A percentile compares a stretch with the other conserved stretches of the same genome.
These are phyloP conservation scores for Mustela nigripes DNA, from an alignment of 2,113 vertebrate species.

Conservation along the genomic window DNA sequence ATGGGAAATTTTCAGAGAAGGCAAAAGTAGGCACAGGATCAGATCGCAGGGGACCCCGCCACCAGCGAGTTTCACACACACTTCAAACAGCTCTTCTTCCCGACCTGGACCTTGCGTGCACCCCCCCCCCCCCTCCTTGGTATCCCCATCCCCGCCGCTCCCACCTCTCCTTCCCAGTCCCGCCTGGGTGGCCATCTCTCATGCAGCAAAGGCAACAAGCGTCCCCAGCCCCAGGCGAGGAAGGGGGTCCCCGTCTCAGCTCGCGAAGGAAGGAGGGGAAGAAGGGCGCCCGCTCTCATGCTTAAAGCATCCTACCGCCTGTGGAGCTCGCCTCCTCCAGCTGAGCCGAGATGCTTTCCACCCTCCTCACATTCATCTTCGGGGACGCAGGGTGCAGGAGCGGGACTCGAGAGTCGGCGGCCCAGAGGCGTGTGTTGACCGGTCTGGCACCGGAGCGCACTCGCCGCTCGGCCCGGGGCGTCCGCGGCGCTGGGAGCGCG, in stretches of 20 bases:
- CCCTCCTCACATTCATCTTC: constrained; percentile 89
- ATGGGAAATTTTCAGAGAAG: constrained; percentile 85
- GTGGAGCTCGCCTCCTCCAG: constrained; percentile 92
- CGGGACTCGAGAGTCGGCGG: not conserved
- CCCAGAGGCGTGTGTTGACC: not conserved
- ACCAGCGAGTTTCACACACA: constrained; percentile 45
- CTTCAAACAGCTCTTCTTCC: constrained; percentile 54
- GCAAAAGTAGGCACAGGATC: constrained; percentile 87
- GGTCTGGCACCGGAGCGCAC: constrained; percentile 17
- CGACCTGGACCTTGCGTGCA: constrained; percentile 40
- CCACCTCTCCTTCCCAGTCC: not conserved
- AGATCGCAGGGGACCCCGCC: constrained; percentile 67
- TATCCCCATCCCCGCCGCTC: not conserved
- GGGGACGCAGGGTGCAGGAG: not conserved
- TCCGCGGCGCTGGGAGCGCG: constrained; percentile 23
- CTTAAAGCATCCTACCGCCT: constrained; percentile 91
- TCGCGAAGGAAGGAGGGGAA: not conserved
- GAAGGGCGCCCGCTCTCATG: not conserved
- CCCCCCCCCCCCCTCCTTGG: constrained; percentile 25
- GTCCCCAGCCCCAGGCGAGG: constrained; percentile 34
- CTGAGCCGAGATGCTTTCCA: constrained; percentile 92
- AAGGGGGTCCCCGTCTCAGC: constrained; percentile 24
- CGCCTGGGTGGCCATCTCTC: not conserved
- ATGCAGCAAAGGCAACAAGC: constrained; percentile 67
- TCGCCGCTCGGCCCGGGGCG: constrained; percentile 35